Evolutionary conservation across 30 jellyfish, hydroid and myxozoan species (phyloP).

Genomic region (Pseudorhiza aurosa): DNA sequence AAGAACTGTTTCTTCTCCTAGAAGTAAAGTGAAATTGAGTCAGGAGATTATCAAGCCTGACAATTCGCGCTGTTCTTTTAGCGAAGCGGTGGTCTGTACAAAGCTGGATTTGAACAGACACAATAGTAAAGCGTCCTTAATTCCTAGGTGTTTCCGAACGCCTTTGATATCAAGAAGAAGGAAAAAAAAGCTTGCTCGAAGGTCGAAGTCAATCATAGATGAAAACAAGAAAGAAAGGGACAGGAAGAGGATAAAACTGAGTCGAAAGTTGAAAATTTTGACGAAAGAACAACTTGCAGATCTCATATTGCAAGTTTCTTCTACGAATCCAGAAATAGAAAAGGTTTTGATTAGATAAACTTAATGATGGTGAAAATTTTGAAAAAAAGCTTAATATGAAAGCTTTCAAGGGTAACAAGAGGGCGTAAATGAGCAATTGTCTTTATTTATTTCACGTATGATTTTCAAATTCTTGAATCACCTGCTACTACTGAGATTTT

Average conservation of each 20-base stretch:
- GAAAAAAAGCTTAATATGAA: too few species aligned
- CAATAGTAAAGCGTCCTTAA: slow-evolving; percentile 7
- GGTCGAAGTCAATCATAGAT: not conserved
- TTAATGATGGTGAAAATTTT: too few species aligned
- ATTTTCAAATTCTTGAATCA: too few species aligned
- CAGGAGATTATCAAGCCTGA: not conserved
- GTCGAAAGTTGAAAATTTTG: slow-evolving; percentile 1
- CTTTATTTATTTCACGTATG: too few species aligned
- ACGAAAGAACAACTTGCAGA: slow-evolving; percentile 46
- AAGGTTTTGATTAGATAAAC: not conserved
- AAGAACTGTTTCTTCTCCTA: not conserved
- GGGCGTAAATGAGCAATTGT: too few species aligned
- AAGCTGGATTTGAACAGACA: slow-evolving; percentile 4
- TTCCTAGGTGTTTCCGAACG: slow-evolving; percentile 5
- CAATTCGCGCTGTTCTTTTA: slow-evolving; percentile 10
- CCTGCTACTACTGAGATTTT: too few species aligned
- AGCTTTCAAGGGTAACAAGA: too few species aligned
- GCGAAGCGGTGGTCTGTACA: not conserved
- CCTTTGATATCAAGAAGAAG: not conserved
- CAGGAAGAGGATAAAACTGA: slow-evolving; percentile 5
- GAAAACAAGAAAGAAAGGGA: not conserved
- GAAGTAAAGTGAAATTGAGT: not conserved
- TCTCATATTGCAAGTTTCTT: slow-evolving; percentile 23
- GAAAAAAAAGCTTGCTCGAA: not conserved
- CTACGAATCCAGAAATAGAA: slow-evolving; percentile 6